Percentiles rank a stretch among this genome's conserved stretches.
Evolutionary conservation across 2,888 invertebrate genomes (phyloP).

Genomic region (Clanis bilineata): DNA sequence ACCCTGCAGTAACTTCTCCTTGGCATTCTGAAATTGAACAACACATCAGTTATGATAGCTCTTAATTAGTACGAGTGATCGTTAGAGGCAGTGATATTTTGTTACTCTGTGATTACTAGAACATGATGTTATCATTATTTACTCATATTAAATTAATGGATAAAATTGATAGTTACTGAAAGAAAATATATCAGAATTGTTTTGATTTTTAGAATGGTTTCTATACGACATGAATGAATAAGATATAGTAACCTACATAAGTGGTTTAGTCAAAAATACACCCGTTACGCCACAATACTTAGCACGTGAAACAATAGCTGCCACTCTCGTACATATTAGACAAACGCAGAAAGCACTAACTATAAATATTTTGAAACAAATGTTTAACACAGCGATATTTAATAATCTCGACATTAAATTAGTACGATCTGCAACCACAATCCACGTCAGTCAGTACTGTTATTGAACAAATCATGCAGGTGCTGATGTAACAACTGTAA

Average conservation of each 20-base stretch:
- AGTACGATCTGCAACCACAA: conserved; percentile 29
- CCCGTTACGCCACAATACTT: conserved; percentile 63
- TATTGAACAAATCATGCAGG: conserved; percentile 28
- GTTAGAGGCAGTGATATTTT: conserved; percentile 4
- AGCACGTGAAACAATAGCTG: conserved; percentile 24
- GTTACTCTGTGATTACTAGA: conserved; percentile 6
- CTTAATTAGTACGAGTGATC: neutral
- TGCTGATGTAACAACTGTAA: conserved; percentile 27
- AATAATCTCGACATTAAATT: conserved; percentile 21
- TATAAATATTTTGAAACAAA: neutral
- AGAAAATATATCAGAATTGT: conserved; percentile 17
- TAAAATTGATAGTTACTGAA: conserved; percentile 22
- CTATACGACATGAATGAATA: conserved; percentile 4
- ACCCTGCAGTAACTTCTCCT: conserved; percentile 77
- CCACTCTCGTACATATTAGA: conserved; percentile 34
- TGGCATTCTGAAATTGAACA: conserved; percentile 66
- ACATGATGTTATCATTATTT: conserved; percentile 10
- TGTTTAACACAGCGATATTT: conserved; percentile 11
- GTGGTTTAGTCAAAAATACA: conserved; percentile 67
- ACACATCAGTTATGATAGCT: neutral
- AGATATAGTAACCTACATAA: conserved; percentile 13
- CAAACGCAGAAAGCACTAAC: conserved; percentile 16
- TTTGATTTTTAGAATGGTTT: conserved; percentile 8
- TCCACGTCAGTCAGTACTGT: conserved; percentile 22
- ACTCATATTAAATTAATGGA: conserved; percentile 3